Evolutionary conservation across 1,140 invertebrate species (phyloP).

Genomic region (Dendroctonus valens): DNA sequence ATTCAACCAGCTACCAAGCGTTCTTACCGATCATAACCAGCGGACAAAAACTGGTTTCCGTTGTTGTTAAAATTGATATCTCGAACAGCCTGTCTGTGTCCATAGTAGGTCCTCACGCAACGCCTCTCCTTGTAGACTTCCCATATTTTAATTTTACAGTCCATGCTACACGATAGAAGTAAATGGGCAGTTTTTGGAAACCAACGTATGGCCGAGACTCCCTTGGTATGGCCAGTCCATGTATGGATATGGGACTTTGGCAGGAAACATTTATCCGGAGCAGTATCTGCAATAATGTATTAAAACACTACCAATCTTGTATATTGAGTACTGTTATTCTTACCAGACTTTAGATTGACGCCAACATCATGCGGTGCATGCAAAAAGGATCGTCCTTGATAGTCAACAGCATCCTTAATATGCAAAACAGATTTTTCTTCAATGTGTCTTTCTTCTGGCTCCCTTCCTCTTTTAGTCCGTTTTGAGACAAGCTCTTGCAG

Average conservation of each 20-base stretch:
- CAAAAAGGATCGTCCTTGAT: constrained; percentile 94
- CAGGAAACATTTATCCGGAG: constrained; percentile 94
- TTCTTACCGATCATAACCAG: constrained; percentile 57
- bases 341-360: constrained; percentile 81
- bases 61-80: constrained; percentile 96
- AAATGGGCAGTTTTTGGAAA: constrained; percentile 95
- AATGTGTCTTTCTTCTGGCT: constrained; percentile 84
- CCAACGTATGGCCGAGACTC: constrained; percentile 94
- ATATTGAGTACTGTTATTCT: background rate
- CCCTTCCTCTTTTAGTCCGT: constrained; percentile 79
- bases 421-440: constrained; percentile 96
- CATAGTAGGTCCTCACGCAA: constrained; percentile 94
- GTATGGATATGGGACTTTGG: constrained; percentile 96
- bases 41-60: constrained; percentile 91
- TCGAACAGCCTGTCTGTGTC: constrained; percentile 94
- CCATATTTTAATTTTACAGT: constrained; percentile 96
- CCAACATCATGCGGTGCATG: constrained; percentile 94
- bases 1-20: background rate
- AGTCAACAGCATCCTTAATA: constrained; percentile 92
- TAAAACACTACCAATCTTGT: background rate
- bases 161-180: constrained; percentile 94
- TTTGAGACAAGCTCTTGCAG: constrained; percentile 95
- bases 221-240: constrained; percentile 95
- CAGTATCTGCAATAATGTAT: constrained; percentile 59
- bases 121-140: constrained; percentile 96